Evolutionary conservation across 1,140 invertebrate genomes (phyloP).

Genomic region (Muscidifurax raptorellus): DNA sequence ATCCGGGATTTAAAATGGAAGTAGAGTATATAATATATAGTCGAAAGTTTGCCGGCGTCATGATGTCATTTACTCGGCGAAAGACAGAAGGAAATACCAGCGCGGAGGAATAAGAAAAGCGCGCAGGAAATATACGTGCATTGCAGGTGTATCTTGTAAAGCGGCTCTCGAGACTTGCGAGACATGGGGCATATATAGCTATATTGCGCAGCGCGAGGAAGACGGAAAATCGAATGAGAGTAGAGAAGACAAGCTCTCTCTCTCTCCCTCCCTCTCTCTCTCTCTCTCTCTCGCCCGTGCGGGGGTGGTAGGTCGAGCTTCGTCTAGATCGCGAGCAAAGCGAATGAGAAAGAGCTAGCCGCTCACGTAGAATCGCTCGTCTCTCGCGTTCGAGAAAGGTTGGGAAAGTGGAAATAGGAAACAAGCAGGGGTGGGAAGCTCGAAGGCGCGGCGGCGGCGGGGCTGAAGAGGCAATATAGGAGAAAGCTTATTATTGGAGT

Average conservation of each 20-base stretch:
- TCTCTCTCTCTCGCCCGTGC: too few relatives aligned
- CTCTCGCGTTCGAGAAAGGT: slow-evolving; percentile 52
- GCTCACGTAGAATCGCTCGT: slow-evolving; percentile 1
- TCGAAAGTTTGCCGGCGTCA: neutral
- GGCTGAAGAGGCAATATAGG: slow-evolving; percentile 75
- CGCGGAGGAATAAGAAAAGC: neutral
- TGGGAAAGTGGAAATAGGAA: slow-evolving; percentile 61
- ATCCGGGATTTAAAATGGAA: neutral
- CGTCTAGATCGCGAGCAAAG: neutral
- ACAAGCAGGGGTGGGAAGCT: slow-evolving; percentile 54
- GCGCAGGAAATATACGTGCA: neutral
- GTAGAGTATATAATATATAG: neutral
- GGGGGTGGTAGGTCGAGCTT: neutral
- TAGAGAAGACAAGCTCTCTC: neutral
- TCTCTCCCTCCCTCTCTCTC: too few relatives aligned
- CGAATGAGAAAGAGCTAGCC: slow-evolving; percentile 28
- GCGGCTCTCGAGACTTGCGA: neutral
- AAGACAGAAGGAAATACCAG: neutral
- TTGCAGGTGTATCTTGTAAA: slow-evolving; percentile 18
- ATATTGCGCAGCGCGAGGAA: neutral
- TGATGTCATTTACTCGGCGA: slow-evolving; percentile 4
- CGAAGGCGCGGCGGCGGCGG: slow-evolving; percentile 53
- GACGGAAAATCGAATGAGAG: slow-evolving; percentile 10
- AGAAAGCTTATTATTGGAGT: slow-evolving; percentile 77
- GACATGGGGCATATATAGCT: neutral